These are phyloP conservation scores for Xylophagus ater DNA, from an alignment of 2,888 invertebrate species.

Conservation along the genomic window DNA sequence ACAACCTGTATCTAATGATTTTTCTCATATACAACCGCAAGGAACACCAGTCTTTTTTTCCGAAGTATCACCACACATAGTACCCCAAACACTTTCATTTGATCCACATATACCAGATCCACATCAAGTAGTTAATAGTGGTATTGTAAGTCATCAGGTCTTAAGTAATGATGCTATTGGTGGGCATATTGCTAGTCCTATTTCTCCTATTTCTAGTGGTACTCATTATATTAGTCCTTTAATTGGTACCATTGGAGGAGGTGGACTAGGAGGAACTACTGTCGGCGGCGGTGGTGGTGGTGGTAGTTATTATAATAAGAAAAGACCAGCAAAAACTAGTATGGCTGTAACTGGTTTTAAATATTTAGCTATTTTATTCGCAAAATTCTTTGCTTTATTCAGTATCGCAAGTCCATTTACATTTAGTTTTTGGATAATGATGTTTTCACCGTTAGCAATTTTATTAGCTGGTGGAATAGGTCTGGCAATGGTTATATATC, in stretches of 20 bases:
- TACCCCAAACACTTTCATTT: background rate
- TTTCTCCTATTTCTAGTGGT: background rate
- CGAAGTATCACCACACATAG: background rate
- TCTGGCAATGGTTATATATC: conserved; percentile 50
- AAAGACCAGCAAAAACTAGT: conserved; percentile 2
- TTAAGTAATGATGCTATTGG: background rate
- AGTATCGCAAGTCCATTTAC: conserved; percentile 48
- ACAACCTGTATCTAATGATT: too few species aligned
- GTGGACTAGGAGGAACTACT: conserved; percentile 3
- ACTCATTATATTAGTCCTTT: background rate
- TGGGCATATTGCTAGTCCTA: conserved; percentile 1
- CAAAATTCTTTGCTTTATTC: conserved; percentile 35
- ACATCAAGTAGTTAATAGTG: too few species aligned
- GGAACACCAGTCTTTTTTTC: too few species aligned
- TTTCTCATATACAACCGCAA: too few species aligned
- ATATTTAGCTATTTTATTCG: conserved; percentile 6
- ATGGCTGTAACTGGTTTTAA: conserved; percentile 4
- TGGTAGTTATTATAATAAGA: background rate
- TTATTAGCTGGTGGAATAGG: conserved; percentile 52
- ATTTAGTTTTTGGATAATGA: conserved; percentile 47
- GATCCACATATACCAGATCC: background rate
- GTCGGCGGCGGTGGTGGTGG: background rate
- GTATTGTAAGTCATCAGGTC: too few species aligned
- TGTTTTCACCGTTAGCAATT: conserved; percentile 52
- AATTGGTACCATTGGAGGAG: background rate